A percentile compares a stretch with the other conserved stretches of the same genome.
Conservation (phyloP, 2,888 invertebrate genomes). For the Eupelmus urozonus region DNA sequence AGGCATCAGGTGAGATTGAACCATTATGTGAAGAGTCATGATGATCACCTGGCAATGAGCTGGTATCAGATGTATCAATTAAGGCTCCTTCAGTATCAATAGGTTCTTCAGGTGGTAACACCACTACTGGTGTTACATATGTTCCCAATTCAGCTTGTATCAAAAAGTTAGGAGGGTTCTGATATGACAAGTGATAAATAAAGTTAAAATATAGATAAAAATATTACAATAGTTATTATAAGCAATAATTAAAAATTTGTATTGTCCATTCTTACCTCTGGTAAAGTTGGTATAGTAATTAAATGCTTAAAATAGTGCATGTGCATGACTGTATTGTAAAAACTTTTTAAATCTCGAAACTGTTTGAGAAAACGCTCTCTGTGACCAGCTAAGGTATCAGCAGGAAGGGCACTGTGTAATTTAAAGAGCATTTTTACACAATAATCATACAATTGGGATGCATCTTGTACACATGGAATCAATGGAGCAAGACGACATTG, state of each 20-base stretch:
- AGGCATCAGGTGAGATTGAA: constrained; percentile 78
- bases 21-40: constrained; percentile 75
- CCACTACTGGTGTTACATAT: constrained; percentile 95
- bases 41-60: constrained; percentile 73
- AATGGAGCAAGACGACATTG: constrained; percentile 97
- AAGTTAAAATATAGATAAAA: constrained; percentile 45
- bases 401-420: constrained; percentile 92
- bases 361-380: constrained; percentile 93
- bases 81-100: constrained; percentile 81
- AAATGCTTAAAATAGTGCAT: constrained; percentile 98
- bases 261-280: constrained; percentile 81
- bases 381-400: constrained; percentile 94
- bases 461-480: constrained; percentile 96
- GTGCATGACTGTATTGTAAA: constrained; percentile 94
- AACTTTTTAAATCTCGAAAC: constrained; percentile 91
- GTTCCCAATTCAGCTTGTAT: constrained; percentile 94
- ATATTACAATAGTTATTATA: background rate
- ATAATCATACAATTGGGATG: constrained; percentile 97
- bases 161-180: constrained; percentile 96
- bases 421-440: constrained; percentile 97
- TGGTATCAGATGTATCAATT: constrained; percentile 84
- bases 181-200: constrained; percentile 50
- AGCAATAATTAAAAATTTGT: constrained; percentile 44
- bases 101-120: constrained; percentile 85
- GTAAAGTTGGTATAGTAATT: constrained; percentile 94